Percentiles rank a stretch among this genome's conserved stretches.
These are phyloP conservation scores for Gymnothorax reevesii DNA, from an alignment of 2,797 vertebrate species.

Conservation along the genomic window DNA sequence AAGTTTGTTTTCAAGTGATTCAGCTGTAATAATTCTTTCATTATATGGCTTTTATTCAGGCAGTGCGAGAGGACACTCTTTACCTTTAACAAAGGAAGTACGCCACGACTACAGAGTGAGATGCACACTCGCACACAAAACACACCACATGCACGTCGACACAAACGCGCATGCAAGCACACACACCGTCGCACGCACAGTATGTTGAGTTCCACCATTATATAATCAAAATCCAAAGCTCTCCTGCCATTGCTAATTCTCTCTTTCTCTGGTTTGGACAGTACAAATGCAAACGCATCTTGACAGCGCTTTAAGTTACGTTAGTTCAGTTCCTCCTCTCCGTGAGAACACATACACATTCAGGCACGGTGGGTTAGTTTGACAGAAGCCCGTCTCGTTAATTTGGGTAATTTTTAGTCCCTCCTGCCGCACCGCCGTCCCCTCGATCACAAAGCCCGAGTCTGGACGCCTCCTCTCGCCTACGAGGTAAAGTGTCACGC, in stretches of 20 bases:
- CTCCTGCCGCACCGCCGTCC: conserved; percentile 27
- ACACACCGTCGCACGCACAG: neutral
- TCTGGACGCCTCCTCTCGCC: conserved; percentile 43
- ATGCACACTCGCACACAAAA: neutral
- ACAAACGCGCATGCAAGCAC: neutral
- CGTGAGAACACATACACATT: neutral
- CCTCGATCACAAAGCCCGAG: conserved; percentile 38
- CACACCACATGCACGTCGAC: neutral
- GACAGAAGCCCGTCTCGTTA: conserved; percentile 23
- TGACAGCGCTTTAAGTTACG: neutral
- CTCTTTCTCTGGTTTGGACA: neutral
- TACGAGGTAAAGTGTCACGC: conserved; percentile 48
- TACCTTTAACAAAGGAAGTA: neutral
- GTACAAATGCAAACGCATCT: neutral
- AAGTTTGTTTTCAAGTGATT: neutral
- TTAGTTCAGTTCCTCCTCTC: neutral
- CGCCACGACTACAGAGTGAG: too few species aligned
- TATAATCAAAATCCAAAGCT: too few species aligned
- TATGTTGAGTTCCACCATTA: too few species aligned
- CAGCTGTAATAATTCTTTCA: neutral
- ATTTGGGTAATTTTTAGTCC: conserved; percentile 21
- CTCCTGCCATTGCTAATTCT: neutral
- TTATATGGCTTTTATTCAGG: neutral
- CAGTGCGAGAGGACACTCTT: neutral
- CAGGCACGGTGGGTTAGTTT: neutral